Conservation (phyloP, 2,797 vertebrate genomes). For the Poecilia picta region DNA sequence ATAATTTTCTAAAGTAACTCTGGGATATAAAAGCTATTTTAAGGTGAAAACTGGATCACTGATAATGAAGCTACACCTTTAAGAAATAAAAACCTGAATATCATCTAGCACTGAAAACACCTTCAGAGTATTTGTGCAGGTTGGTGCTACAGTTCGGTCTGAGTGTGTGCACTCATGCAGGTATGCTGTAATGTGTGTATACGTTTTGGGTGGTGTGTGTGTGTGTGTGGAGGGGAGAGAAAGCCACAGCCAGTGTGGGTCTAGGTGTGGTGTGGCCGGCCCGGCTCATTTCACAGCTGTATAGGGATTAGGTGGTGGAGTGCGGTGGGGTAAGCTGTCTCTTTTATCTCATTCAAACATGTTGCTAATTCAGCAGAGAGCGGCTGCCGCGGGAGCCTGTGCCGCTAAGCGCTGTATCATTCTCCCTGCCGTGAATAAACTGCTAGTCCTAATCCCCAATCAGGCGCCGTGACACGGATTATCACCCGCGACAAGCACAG, state of each 20-base stretch:
- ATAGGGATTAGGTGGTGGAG: constrained; percentile 89
- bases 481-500: constrained; percentile 77
- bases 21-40: not conserved
- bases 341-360: constrained; percentile 97
- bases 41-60: constrained; percentile 1
- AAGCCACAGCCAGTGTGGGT: constrained; percentile 38
- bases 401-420: constrained; percentile 88
- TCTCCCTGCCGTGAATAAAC: constrained; percentile 90
- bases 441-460: constrained; percentile 89
- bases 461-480: constrained; percentile 85
- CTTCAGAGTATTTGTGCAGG: constrained; percentile 39
- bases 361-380: constrained; percentile 93
- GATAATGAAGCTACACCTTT: not conserved
- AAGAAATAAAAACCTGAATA: not conserved
- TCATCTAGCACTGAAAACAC: constrained; percentile 8
- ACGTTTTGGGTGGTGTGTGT: constrained; percentile 17
- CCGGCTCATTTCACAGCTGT: constrained; percentile 92
- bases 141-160: constrained; percentile 27
- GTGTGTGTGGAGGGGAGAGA: constrained; percentile 28
- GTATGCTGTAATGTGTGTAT: constrained; percentile 21
- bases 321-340: constrained; percentile 84
- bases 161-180: constrained; percentile 37
- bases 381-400: constrained; percentile 82
- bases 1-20: not conserved
- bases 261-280: constrained; percentile 66